These are phyloP conservation scores for Anthoscopus minutus DNA, from an alignment of 2,113 vertebrate species.

Conservation along the genomic window DNA sequence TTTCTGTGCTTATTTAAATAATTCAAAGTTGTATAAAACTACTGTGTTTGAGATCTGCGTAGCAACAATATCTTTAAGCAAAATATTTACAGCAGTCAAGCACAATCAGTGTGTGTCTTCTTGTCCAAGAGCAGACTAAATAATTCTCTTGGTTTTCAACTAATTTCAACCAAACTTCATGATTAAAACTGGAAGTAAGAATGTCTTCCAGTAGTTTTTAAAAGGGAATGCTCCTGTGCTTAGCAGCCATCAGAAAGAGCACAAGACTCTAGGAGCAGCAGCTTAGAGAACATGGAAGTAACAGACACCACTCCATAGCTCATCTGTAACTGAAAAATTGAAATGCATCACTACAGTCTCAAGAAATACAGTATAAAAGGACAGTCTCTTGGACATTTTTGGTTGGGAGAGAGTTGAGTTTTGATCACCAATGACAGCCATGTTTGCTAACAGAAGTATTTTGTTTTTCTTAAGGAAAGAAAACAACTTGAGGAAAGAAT, in stretches of 20 bases:
- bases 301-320: background rate
- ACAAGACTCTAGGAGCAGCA: background rate
- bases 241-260: background rate
- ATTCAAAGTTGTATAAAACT: background rate
- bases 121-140: background rate
- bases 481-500: conserved; percentile 89
- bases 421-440: background rate
- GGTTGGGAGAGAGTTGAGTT: background rate
- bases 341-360: background rate
- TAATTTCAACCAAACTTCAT: background rate
- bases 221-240: background rate
- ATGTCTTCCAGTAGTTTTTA: background rate
- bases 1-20: background rate
- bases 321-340: background rate
- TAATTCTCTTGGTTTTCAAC: background rate
- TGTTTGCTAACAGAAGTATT: background rate
- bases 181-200: background rate
- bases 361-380: background rate
- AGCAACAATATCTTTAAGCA: background rate
- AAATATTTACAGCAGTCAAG: background rate
- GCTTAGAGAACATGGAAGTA: background rate
- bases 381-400: background rate
- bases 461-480: conserved; percentile 75
- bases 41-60: background rate
- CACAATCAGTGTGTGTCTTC: background rate